Evolutionary conservation across 2,797 vertebrate genomes (phyloP), one percentile per base, ranked within the genome.

Genomic region (Schizothorax lantsangensis): DNA sequence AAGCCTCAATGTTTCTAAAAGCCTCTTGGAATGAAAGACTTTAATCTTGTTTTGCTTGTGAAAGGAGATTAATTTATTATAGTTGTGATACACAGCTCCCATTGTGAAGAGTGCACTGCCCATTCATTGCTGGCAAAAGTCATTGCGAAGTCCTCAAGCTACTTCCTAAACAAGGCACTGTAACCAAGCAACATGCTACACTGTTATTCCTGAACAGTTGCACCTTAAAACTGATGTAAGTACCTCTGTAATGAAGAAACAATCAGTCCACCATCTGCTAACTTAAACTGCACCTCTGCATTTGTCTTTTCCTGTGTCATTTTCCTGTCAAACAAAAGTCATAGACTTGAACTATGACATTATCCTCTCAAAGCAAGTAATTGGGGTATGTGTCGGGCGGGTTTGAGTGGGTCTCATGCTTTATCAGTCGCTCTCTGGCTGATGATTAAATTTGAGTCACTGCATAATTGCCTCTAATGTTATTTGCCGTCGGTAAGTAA

Each of bases 211-310:
- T 72, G 19, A 47, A 71, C 9, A 79, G 7, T 38, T 64, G 52
- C 59, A 38, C 23, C 33, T 84, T 15, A 40, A n/a, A 62, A 49
- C 43, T 49, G 21, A 72, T 52, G 40, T 72, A 62, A 77, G 26
- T n/a, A 62, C 21, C 45, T 74, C 21, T 64, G 75, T 92, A 88
- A 78, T 75, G 23, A 33, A 77, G 79, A 45, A 86, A 90, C 87
- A 87, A 91, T 91, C 93, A 94, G 93, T 90, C 66, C 66, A 38
- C 33, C 45, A 49, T 66, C 45, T 74, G 69, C 73, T 54, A 14
- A 54, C 68, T 43, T 79, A 49, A 83, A 52, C 11, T 79, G 33
- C 57, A 49, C 72, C 36, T 71, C 49, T 52, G 68, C 14, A 14
- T 71, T 62, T 84, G 33, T 80, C 84, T 75, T 82, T 80, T 66